Percentiles rank a stretch among this genome's conserved stretches.
Evolutionary conservation across 2,113 vertebrate genomes (phyloP).

Genomic region (Sylvia atricapilla): DNA sequence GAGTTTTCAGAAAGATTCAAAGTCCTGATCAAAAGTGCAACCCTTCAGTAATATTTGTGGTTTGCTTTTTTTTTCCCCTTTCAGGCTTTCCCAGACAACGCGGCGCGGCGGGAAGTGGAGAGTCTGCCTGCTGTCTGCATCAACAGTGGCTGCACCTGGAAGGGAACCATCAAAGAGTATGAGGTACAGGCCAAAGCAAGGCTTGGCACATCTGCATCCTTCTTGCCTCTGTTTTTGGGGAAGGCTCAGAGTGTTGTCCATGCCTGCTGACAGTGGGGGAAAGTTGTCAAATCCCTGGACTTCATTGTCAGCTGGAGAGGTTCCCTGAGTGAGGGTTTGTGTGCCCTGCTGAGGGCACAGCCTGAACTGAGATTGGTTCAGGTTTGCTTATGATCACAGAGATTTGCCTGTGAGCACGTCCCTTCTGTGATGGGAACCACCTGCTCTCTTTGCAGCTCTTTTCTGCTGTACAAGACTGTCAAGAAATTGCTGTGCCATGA

Average conservation of each 20-base stretch:
- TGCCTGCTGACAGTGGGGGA: not conserved
- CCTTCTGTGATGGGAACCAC: not conserved
- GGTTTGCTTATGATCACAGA: not conserved
- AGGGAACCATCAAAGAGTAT: constrained; percentile 88
- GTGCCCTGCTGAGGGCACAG: not conserved
- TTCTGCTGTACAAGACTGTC: not conserved
- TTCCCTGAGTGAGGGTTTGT: not conserved
- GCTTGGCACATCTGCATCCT: not conserved
- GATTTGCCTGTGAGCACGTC: not conserved
- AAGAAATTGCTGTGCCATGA: not conserved
- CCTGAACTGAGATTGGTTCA: not conserved
- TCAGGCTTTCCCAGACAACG: constrained; percentile 93
- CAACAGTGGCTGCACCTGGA: constrained; percentile 84
- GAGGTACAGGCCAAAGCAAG: constrained; percentile 75
- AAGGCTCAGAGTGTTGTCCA: not conserved
- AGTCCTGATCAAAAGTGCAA: not conserved
- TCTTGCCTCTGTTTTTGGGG: not conserved
- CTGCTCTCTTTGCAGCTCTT: not conserved
- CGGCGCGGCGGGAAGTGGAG: constrained; percentile 89
- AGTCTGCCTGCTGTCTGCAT: constrained; percentile 86
- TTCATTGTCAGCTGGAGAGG: not conserved
- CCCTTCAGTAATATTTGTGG: not conserved
- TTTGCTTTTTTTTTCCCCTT: not conserved
- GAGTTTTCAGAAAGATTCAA: not conserved
- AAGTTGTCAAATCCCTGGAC: not conserved